Conservation (phyloP, 2,113 vertebrate species). For the Tetrax tetrax region DNA sequence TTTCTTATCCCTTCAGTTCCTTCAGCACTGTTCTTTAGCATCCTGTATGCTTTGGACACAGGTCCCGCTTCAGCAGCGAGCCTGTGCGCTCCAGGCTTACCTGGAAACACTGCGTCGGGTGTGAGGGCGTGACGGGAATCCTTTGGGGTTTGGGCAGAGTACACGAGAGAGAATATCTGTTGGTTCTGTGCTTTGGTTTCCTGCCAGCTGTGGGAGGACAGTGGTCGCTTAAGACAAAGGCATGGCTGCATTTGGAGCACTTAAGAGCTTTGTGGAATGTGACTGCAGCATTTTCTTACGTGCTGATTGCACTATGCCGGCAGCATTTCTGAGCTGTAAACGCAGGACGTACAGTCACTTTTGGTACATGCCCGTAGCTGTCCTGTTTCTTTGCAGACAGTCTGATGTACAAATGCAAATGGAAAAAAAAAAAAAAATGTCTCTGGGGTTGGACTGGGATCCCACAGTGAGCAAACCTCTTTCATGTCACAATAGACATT, state of each 20-base stretch:
- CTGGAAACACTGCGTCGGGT: fast-evolving
- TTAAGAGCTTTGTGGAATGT: neutral
- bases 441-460: neutral
- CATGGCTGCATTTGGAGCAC: neutral
- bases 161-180: fast-evolving
- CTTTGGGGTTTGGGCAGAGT: neutral
- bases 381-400: neutral
- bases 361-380: neutral
- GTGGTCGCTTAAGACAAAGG: neutral
- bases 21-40: neutral
- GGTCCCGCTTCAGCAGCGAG: neutral
- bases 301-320: no score
- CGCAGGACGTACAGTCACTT: fast-evolving
- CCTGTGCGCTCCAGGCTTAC: fast-evolving
- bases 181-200: neutral
- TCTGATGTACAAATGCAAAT: neutral
- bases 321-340: neutral
- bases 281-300: neutral
- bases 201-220: neutral
- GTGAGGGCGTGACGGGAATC: fast-evolving
- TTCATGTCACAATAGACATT: neutral
- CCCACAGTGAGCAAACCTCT: neutral
- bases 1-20: neutral
- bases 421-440: neutral
- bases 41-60: fast-evolving